A percentile compares a stretch with the other conserved stretches of the same genome.
phyloP scores from a whole-genome alignment of 2,113 vertebrate genomes.

The Thryonomys swinderianus region DNA sequence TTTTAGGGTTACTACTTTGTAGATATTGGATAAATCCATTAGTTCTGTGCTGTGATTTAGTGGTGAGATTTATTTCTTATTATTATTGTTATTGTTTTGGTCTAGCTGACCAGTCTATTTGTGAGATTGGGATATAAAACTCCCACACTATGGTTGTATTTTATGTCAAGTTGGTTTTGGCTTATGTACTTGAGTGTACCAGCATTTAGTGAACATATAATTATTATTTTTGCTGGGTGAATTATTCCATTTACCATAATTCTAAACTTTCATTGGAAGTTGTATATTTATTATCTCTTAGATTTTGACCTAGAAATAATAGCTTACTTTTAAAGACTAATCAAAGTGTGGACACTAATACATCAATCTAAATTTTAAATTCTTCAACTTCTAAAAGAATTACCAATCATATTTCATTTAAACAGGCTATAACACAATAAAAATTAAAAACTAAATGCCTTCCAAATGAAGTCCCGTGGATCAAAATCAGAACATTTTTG shows the following conservation, averaged over 20 bases:
- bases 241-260: neutral
- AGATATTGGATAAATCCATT: neutral
- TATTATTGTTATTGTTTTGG: neutral
- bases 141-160: neutral
- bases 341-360: neutral
- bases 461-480: neutral
- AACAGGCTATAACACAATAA: neutral
- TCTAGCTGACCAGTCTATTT: neutral
- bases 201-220: neutral
- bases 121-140: neutral
- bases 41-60: neutral
- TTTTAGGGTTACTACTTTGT: neutral
- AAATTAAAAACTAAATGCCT: neutral
- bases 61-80: neutral
- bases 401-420: neutral
- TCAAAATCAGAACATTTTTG: no score
- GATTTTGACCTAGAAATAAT: neutral
- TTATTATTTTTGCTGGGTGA: neutral
- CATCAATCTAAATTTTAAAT: neutral
- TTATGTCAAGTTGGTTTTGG: neutral
- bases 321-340: neutral
- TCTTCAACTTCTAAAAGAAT: neutral
- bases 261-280: neutral
- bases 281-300: neutral
- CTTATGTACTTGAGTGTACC: neutral